Evolutionary conservation across 2,888 invertebrate species (phyloP), one percentile per base, ranked within the genome.

Genomic region (Argynnis bischoffii): DNA sequence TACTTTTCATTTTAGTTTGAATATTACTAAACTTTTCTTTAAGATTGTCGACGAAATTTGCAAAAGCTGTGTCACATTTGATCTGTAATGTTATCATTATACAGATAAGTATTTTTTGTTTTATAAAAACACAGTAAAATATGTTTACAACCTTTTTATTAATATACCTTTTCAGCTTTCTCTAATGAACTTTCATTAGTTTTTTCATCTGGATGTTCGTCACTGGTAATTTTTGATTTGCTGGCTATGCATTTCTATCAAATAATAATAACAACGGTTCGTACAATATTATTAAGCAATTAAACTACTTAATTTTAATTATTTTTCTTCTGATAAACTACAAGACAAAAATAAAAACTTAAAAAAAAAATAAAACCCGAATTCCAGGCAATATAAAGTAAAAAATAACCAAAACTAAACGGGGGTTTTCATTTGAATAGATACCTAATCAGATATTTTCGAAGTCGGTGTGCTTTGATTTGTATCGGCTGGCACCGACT

Each of bases 241-340:
- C 74, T 78, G 16, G 76, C 66, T 15, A 78, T 60, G 56, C 71
- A 75, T 78, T 78, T 84, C 87, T 87, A 74, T 55, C 72, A 50
- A 41, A 26, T 18, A 16, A 21, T 51, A 55, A 31, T 4, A n/a
- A 31, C 31, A 31, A 35, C 35, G 35, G 6, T 8, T 6, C 1
- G 6, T 35, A 35, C 35, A 6, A 35, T 35, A 35, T 35, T 6
- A 35, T 35, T 6, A 31, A 35, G 35, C 35, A 35, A 35, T 35
- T 6, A 8, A 31, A 35, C 35, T 8, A n/a, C n/a, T n/a, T n/a
- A 47, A 35, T n/a, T 53, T 35, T 15, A 55, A 15, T 35, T 35
- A 46, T 14, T 11, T 41, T 31, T 21, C 5, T 18, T 16, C n/a
- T 47, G 6, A 3, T 18, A 4, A 1, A 31, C 14, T 21, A 46